These are phyloP conservation scores for Acrossocheilus wenchowensis DNA, from an alignment of 2,797 vertebrate species.

Conservation along the genomic window DNA sequence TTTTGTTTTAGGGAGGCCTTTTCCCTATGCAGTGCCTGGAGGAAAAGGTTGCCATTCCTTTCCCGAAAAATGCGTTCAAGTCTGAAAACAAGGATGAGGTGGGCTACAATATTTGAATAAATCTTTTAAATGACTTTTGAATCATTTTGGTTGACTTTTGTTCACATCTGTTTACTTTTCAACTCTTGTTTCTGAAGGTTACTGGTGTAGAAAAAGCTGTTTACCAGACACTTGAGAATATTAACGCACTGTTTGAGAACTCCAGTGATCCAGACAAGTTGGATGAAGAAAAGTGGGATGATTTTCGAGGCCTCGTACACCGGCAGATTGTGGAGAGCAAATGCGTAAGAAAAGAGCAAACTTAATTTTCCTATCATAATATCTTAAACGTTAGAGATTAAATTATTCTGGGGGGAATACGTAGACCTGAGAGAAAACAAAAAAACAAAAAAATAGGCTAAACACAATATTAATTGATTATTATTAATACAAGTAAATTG, in stretches of 20 bases:
- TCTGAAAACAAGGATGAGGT: constrained; percentile 45
- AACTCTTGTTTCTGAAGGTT: constrained; percentile 4
- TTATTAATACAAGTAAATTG: background rate
- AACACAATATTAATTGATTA: background rate
- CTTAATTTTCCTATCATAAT: background rate
- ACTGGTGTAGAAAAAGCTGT: constrained; percentile 36
- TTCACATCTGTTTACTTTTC: background rate
- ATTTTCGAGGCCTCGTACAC: constrained; percentile 49
- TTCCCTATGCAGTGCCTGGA: constrained; percentile 58
- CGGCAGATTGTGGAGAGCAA: constrained; percentile 52
- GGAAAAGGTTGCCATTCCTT: constrained; percentile 34
- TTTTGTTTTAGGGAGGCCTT: constrained; percentile 46
- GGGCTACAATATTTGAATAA: background rate
- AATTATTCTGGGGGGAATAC: background rate
- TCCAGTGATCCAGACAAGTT: constrained; percentile 41
- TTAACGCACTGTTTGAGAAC: constrained; percentile 48
- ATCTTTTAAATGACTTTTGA: background rate
- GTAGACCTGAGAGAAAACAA: background rate
- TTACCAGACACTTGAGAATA: constrained; percentile 52
- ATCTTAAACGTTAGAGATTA: background rate
- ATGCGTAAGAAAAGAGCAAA: constrained; percentile 51
- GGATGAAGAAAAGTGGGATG: constrained; percentile 32
- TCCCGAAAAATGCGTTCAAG: constrained; percentile 53
- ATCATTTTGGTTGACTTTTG: background rate
- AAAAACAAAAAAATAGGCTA: background rate